Percentiles rank a stretch among this genome's conserved stretches.
Evolutionary conservation across 2,888 invertebrate genomes (phyloP).

Genomic region (Coenonympha arcania): DNA sequence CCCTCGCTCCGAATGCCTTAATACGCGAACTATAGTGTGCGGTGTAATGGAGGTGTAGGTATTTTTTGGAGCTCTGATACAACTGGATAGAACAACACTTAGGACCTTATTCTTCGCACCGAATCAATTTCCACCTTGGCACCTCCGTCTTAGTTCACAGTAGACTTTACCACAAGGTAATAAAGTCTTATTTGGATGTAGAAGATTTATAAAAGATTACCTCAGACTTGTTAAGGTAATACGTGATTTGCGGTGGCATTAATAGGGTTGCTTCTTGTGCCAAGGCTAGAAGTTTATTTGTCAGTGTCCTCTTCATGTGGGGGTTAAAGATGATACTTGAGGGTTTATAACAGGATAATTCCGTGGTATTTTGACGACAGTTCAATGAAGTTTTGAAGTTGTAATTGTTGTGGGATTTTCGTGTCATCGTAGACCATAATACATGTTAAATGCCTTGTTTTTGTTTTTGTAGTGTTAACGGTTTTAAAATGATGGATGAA

Average conservation of each 20-base stretch:
- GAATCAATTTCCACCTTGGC: constrained; percentile 66
- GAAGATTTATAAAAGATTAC: constrained; percentile 47
- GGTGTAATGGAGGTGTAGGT: constrained; percentile 43
- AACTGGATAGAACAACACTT: constrained; percentile 35
- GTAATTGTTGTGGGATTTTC: constrained; percentile 7
- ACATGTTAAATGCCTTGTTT: too few relatives aligned
- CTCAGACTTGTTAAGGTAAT: constrained; percentile 55
- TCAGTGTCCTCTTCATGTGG: constrained; percentile 27
- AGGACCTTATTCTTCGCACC: constrained; percentile 55
- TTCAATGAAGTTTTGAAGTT: constrained; percentile 52
- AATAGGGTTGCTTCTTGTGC: constrained; percentile 22
- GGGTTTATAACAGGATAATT: constrained; percentile 19
- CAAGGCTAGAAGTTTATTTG: constrained; percentile 18
- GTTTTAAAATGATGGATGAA: too few relatives aligned
- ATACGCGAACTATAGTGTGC: constrained; percentile 35
- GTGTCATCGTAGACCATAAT: too few relatives aligned
- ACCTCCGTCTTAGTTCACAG: constrained; percentile 36
- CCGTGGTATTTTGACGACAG: constrained; percentile 42
- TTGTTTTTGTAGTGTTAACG: too few relatives aligned
- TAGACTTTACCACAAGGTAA: constrained; percentile 37
- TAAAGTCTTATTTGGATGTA: constrained; percentile 52
- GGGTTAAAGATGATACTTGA: constrained; percentile 23
- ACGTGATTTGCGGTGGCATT: constrained; percentile 60
- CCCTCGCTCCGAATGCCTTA: constrained; percentile 25
- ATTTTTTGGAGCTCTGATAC: constrained; percentile 33